phyloP scores from a whole-genome alignment of 2,113 vertebrate species.

The Callipepla californica region DNA sequence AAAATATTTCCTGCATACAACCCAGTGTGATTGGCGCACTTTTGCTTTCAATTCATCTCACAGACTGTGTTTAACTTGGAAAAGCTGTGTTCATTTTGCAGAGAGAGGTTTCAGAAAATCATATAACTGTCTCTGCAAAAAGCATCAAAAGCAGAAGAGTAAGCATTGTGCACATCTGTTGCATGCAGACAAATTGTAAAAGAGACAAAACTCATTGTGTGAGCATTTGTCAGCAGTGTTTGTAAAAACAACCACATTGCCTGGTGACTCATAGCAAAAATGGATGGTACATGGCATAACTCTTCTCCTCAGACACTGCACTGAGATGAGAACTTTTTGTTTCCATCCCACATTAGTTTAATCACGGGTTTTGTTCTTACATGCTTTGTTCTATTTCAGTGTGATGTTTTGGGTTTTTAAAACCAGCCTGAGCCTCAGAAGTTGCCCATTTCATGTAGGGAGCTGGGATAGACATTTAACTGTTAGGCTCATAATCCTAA shows the following conservation, averaged over 20 bases:
- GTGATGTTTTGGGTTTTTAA: neutral
- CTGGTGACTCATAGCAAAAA: neutral
- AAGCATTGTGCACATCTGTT: neutral
- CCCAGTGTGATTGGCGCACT: neutral
- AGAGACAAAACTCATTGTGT: neutral
- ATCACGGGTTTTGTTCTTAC: neutral
- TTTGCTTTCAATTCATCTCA: neutral
- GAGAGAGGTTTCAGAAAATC: neutral
- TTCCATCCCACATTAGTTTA: neutral
- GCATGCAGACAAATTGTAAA: neutral
- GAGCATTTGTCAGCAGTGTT: neutral
- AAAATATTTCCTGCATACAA: neutral
- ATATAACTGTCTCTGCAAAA: neutral
- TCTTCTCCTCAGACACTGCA: neutral
- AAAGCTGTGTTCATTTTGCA: neutral
- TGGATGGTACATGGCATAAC: accelerated
- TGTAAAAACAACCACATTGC: neutral
- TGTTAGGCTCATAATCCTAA: neutral
- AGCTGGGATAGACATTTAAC: neutral
- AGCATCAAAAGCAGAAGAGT: neutral
- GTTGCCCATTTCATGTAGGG: neutral
- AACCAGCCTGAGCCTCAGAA: neutral
- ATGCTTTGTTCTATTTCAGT: neutral
- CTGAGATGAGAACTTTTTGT: neutral
- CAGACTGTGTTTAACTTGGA: neutral